Evolutionary conservation across 1,140 invertebrate genomes (phyloP).

Genomic region (Trissolcus basalis): DNA sequence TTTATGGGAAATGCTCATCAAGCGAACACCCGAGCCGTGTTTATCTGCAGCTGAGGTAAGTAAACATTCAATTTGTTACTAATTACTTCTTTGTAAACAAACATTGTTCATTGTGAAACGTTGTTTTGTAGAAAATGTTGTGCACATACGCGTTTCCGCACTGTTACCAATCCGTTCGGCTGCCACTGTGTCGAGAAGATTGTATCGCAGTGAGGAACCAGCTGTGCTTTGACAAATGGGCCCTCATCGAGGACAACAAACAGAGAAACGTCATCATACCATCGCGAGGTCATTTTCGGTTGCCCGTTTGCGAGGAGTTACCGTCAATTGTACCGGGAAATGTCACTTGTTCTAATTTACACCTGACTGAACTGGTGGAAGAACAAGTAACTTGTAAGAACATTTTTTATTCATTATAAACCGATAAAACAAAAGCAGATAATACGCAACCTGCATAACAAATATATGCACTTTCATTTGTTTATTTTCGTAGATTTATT

Average conservation of each 20-base stretch:
- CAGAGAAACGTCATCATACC: slow-evolving; percentile 85
- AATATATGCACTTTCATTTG: too few species aligned
- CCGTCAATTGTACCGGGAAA: slow-evolving; percentile 79
- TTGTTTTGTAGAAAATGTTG: slow-evolving; percentile 82
- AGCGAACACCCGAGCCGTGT: slow-evolving; percentile 87
- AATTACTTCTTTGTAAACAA: not conserved
- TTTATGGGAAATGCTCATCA: slow-evolving; percentile 91
- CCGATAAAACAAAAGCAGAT: too few species aligned
- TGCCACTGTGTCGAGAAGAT: slow-evolving; percentile 93
- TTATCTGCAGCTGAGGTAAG: slow-evolving; percentile 87
- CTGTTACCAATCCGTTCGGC: slow-evolving; percentile 80
- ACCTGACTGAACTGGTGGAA: slow-evolving; percentile 87
- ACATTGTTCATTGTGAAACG: not conserved
- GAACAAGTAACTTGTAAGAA: slow-evolving; percentile 84
- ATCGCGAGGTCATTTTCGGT: slow-evolving; percentile 89
- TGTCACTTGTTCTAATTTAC: slow-evolving; percentile 86
- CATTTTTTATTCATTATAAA: too few species aligned
- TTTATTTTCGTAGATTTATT: too few species aligned
- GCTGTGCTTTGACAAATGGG: slow-evolving; percentile 96
- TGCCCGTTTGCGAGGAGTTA: slow-evolving; percentile 89
- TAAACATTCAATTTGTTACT: slow-evolving; percentile 9
- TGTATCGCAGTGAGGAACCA: slow-evolving; percentile 92
- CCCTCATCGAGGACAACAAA: slow-evolving; percentile 92
- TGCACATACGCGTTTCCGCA: slow-evolving; percentile 95
- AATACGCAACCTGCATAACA: too few species aligned